phyloP scores from a whole-genome alignment of 1,140 invertebrate species.

The Pseudomyrmex flavicornis region DNA sequence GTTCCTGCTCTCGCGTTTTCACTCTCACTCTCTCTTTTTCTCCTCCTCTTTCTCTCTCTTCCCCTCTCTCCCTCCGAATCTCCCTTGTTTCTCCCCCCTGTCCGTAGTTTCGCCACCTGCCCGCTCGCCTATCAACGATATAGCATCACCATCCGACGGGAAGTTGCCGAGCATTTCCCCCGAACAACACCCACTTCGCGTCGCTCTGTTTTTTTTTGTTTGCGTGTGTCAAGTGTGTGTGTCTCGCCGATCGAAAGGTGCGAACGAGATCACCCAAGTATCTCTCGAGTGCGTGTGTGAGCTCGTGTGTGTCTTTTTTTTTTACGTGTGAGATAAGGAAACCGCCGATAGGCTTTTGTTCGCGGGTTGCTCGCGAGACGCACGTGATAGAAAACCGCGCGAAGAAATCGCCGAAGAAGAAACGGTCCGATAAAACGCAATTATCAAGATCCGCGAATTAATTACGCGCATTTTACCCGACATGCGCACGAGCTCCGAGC shows the following conservation, averaged over 20 bases:
- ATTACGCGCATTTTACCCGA: background rate
- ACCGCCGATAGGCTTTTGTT: background rate
- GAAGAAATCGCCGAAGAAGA: background rate
- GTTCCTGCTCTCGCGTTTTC: conserved; percentile 67
- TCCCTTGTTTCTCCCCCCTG: background rate
- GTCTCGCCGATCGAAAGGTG: background rate
- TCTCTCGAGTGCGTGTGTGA: background rate
- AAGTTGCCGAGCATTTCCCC: conserved; percentile 56
- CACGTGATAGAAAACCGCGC: background rate
- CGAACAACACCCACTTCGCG: conserved; percentile 60
- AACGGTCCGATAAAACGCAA: background rate
- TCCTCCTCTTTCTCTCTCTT: conserved; percentile 59
- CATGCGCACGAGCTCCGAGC: background rate
- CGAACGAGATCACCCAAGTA: conserved; percentile 16
- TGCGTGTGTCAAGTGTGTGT: conserved; percentile 6
- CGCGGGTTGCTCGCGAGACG: background rate
- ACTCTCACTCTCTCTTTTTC: conserved; percentile 61
- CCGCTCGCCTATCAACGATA: conserved; percentile 51
- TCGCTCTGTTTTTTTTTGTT: conserved; percentile 46
- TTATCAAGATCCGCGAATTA: conserved; percentile 9
- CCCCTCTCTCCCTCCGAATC: conserved; percentile 11
- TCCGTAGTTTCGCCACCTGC: conserved; percentile 24
- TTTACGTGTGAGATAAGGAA: background rate
- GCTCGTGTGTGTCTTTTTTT: background rate
- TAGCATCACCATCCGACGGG: conserved; percentile 65